Conservation (phyloP, 2,888 invertebrate species). For the Oxycera nigricornis region DNA sequence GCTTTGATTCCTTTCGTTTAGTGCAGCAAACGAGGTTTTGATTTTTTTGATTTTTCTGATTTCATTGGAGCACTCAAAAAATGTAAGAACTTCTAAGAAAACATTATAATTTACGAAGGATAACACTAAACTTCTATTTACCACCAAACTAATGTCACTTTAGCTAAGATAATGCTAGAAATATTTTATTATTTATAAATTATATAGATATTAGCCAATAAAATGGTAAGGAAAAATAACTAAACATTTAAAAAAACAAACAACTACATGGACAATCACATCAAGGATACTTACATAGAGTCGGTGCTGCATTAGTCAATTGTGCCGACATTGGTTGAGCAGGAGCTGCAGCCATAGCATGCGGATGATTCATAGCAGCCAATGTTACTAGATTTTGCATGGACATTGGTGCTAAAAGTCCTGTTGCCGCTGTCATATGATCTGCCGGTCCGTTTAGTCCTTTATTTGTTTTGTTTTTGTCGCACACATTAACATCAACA, state of each 20-base stretch:
- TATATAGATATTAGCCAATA: too few species aligned
- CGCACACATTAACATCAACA: conserved; percentile 25
- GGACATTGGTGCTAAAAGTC: conserved; percentile 76
- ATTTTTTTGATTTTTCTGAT: too few species aligned
- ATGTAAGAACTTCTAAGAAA: too few species aligned
- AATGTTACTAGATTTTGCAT: conserved; percentile 91
- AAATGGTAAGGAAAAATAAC: too few species aligned
- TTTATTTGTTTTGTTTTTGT: conserved; percentile 49
- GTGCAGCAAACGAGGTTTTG: too few species aligned
- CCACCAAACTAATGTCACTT: too few species aligned
- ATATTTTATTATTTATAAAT: too few species aligned
- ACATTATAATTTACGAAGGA: too few species aligned
- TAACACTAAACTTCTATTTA: too few species aligned
- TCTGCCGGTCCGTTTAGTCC: conserved; percentile 63
- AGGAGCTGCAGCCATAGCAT: conserved; percentile 46
- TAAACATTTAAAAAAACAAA: background rate
- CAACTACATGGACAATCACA: background rate
- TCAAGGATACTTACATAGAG: conserved; percentile 58
- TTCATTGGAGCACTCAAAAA: too few species aligned
- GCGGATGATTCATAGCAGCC: conserved; percentile 62
- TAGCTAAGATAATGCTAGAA: too few species aligned
- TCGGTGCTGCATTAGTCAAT: conserved; percentile 58
- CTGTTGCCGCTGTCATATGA: conserved; percentile 62
- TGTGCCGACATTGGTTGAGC: conserved; percentile 51
- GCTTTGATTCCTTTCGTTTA: too few species aligned